Base-by-base conservation (phyloP, 2,113 vertebrate species). In the Scartelaos histophorus region DNA sequence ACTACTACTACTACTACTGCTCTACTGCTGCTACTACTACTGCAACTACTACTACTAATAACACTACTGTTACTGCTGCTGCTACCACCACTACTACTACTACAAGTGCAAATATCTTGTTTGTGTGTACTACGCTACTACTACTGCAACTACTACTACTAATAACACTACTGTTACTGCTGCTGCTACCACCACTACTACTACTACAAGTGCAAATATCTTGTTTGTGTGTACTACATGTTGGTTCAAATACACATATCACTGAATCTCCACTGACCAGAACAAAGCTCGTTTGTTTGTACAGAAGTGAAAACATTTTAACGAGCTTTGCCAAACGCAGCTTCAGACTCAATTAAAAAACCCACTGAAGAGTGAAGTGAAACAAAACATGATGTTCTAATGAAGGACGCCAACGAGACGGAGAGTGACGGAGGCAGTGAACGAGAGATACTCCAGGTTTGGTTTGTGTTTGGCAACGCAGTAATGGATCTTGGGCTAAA, bases 381-480 rank as follows among this genome's bases (percentile, higher is more conserved):
- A 29, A 74, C 76, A 78, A 24, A 38, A 75, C 53, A 51, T 43
- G 45, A 15, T 56, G 64, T 67, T 72, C 21, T 80, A 81, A 87
- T 82, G 82, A 90, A 25, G 45, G 82, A 90, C 29, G 82, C 82
- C 70, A 74, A 57, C 76, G 72, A 74, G 76, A 15, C 71, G 69
- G 69, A 71, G 82, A 79, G 75, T 73, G 84, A 87, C 84, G 82
- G 84, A 46, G 38, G 74, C 77, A 76, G 86, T 86, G 78, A 86
- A 82, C 72, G 43, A 54, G 3, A 45, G 43, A 67, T 71, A 76
- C 57, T 34, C 0, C 19, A 53, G 22, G 80, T 73, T 76, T 51
- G 67, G 62, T 34, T 43, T 35, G 61, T 54, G 29, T 77, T 75
- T 24, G 77, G 73, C 67, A 60, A 62, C 78, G 76, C 74, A 61